A percentile compares a stretch with the other conserved stretches of the same genome.
These are phyloP conservation scores for Papilio elwesi DNA, from an alignment of 2,888 invertebrate genomes.

Conservation along the genomic window DNA sequence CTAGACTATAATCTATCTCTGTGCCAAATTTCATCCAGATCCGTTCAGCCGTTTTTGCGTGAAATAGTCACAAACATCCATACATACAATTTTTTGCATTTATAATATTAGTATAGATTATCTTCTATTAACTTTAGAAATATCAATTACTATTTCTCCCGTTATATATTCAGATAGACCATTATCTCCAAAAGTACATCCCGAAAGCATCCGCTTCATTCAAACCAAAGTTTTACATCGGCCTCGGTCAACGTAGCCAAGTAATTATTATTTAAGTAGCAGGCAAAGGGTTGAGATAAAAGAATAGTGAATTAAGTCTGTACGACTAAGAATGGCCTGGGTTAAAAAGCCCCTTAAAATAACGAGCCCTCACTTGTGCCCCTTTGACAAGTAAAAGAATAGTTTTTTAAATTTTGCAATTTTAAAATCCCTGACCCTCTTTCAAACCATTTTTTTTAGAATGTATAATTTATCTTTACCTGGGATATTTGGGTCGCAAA, in stretches of 20 bases:
- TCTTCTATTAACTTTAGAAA: not conserved
- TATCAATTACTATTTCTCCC: no score
- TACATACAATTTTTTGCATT: no score
- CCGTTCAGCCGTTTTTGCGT: no score
- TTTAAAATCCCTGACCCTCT: not conserved
- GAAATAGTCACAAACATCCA: no score
- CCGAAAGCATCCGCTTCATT: not conserved
- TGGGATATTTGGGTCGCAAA: not conserved
- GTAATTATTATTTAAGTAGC: slow-evolving; percentile 30
- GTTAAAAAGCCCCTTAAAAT: slow-evolving; percentile 19
- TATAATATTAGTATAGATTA: no score
- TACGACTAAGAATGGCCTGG: slow-evolving; percentile 22
- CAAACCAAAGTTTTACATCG: slow-evolving; percentile 9
- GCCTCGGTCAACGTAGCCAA: slow-evolving; percentile 20
- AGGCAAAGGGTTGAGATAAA: slow-evolving; percentile 30
- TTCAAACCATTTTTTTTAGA: not conserved
- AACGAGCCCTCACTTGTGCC: slow-evolving; percentile 12
- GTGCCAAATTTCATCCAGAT: no score
- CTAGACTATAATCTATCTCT: no score
- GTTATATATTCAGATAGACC: not conserved
- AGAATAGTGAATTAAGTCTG: slow-evolving; percentile 29
- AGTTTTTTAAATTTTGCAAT: slow-evolving; percentile 7
- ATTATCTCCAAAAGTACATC: not conserved
- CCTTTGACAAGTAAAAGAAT: slow-evolving; percentile 1
- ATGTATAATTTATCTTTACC: not conserved